A percentile compares a stretch with the other conserved stretches of the same genome.
Evolutionary conservation across 1,140 invertebrate species (phyloP).

Genomic region (Zaprionus davidi): DNA sequence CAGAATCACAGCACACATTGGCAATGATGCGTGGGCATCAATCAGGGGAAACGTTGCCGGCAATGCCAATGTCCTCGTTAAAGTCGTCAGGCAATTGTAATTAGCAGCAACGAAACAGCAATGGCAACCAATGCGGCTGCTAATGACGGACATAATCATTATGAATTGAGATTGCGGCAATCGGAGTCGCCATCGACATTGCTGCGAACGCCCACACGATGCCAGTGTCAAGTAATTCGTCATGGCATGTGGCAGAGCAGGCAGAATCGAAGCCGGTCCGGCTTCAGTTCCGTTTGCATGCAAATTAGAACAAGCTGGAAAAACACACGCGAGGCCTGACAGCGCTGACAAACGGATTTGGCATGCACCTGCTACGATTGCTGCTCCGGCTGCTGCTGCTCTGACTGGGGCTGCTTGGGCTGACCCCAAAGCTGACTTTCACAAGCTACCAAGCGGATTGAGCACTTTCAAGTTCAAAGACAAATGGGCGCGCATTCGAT

Average conservation of each 20-base stretch:
- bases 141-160: constrained; percentile 63
- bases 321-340: constrained; percentile 58
- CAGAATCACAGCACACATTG: constrained; percentile 27
- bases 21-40: constrained; percentile 65
- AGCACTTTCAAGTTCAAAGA: constrained; percentile 78
- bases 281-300: constrained; percentile 77
- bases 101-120: constrained; percentile 48
- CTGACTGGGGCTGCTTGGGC: background rate
- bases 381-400: constrained; percentile 5
- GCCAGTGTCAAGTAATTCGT: constrained; percentile 74
- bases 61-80: constrained; percentile 53
- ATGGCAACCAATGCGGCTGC: constrained; percentile 1
- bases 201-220: constrained; percentile 55
- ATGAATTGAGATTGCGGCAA: constrained; percentile 68
- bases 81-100: constrained; percentile 57
- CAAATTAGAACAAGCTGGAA: constrained; percentile 77
- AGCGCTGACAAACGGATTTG: constrained; percentile 73
- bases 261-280: constrained; percentile 45
- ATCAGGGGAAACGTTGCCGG: constrained; percentile 45
- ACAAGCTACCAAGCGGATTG: constrained; percentile 47
- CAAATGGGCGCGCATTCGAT: constrained; percentile 78
- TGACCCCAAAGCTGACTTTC: constrained; percentile 72
- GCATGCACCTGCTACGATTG: constrained; percentile 65
- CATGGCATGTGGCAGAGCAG: constrained; percentile 64
- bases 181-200: constrained; percentile 18